A percentile compares a stretch with the other conserved stretches of the same genome.
phyloP scores from a whole-genome alignment of 2,113 vertebrate species.

The Emydocephalus ijimae region DNA sequence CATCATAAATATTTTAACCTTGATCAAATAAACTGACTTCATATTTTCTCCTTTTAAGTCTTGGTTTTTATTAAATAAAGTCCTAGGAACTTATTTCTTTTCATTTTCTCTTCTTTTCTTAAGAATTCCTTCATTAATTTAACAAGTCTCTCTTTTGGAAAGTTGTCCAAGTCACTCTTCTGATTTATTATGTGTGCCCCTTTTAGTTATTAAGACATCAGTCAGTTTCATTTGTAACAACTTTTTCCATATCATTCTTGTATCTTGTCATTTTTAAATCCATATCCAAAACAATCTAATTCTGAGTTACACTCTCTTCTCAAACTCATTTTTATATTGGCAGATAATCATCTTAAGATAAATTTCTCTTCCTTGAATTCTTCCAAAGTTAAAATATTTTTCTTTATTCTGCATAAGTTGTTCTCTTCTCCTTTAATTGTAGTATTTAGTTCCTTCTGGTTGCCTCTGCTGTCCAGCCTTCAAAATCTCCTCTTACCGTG shows the following conservation, averaged over 20 bases:
- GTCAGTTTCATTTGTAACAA: neutral
- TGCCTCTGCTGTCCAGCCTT: neutral
- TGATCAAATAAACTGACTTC: neutral
- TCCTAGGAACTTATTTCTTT: neutral
- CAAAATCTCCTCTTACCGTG: neutral
- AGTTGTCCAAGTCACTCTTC: neutral
- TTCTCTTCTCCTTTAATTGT: neutral
- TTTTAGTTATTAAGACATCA: neutral
- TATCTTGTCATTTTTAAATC: neutral
- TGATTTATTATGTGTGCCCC: neutral
- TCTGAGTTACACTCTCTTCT: neutral
- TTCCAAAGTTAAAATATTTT: neutral
- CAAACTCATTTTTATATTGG: neutral
- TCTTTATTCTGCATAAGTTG: neutral
- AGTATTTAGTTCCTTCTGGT: neutral
- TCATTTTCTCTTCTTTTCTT: neutral
- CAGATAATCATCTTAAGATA: neutral
- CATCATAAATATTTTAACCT: neutral
- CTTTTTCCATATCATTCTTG: neutral
- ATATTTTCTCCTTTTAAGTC: neutral
- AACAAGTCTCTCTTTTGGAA: neutral
- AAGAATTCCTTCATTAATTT: neutral
- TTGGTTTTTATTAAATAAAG: neutral
- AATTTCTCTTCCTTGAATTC: neutral
- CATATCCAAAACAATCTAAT: neutral